Conservation (phyloP, 1,140 invertebrate species). For the Drosophila ambigua region DNA sequence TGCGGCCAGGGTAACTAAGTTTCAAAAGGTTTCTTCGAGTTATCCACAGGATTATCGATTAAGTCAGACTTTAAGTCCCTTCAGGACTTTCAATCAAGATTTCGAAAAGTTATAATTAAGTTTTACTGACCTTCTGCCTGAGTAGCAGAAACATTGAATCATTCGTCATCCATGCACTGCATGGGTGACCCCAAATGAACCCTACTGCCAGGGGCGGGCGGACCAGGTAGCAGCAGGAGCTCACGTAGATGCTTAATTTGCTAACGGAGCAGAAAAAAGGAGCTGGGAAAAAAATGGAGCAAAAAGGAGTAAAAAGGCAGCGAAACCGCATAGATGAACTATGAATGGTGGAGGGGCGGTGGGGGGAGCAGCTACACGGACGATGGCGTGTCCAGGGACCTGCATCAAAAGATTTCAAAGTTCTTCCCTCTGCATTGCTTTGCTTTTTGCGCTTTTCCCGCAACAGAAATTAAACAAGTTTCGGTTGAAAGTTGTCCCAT, state of each 20-base stretch:
- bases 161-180: conserved; percentile 27
- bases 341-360: conserved; percentile 23
- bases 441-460: conserved; percentile 33
- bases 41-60: too few relatives aligned
- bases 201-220: conserved; percentile 21
- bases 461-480: conserved; percentile 51
- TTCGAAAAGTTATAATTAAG: too few relatives aligned
- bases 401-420: conserved; percentile 62
- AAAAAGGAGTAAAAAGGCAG: conserved; percentile 26
- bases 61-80: too few relatives aligned
- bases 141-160: too few relatives aligned
- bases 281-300: background rate
- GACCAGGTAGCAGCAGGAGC: conserved; percentile 5
- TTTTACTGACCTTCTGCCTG: too few relatives aligned
- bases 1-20: too few relatives aligned
- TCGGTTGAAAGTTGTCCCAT: conserved; percentile 15
- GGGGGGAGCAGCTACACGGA: conserved; percentile 21
- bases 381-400: conserved; percentile 53
- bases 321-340: conserved; percentile 58
- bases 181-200: conserved; percentile 54
- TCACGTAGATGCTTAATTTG: conserved; percentile 66
- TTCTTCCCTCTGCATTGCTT: conserved; percentile 21
- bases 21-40: too few relatives aligned
- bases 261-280: conserved; percentile 35
- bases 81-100: too few relatives aligned